Base-by-base conservation (phyloP, 2,113 vertebrate genomes). In the Arenaria interpres region DNA sequence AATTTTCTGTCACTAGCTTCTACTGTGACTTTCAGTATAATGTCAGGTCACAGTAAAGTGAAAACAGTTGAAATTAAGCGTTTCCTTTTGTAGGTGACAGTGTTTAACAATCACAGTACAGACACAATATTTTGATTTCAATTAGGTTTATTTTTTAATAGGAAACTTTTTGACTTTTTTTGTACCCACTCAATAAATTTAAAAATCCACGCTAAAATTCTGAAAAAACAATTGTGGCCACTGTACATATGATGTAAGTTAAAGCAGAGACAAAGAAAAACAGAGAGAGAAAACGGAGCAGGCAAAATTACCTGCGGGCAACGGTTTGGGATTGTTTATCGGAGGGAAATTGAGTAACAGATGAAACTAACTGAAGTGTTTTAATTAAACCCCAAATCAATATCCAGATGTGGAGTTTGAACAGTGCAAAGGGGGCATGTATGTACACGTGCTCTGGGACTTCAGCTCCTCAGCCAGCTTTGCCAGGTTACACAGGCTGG, bases 371-470 rank as follows among this genome's bases (percentile, higher is more conserved):
- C 41, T 80, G 67, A 73, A 95, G 59, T 77, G 46, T 78, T 90
- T 94, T 93, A 92, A 86, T 96, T 85, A 59, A 79, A 76, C 71
- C 59, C 75, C 78, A 50, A 62, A 88, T 81, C 90, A 24, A 18
- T 86, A 88, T 59, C 72, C 90, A 80, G 85, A 74, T 77, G 93
- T 77, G 71, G 82, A n/a, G 74, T 88, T 46, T 77, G 82, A 66
- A 5, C 50, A 28, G 84, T 6, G 12, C 0, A 1, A 30, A 67
- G 86, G 28, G 63, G 28, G 6, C 7, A 2, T 12, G 17, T 39
- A 27, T 15, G n/a, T 64, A 19, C 69, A 19, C 1, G 0, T 18
- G 73, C 76, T 59, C 56, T 67, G 76, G 73, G 69, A 46, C 35
- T 53, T 80, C 9, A 3, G 6, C 60, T n/a, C 64, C 82, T 43